A percentile compares a stretch with the other conserved stretches of the same genome.
Conservation (phyloP, 2,113 vertebrate genomes). For the Taxidea taxus region DNA sequence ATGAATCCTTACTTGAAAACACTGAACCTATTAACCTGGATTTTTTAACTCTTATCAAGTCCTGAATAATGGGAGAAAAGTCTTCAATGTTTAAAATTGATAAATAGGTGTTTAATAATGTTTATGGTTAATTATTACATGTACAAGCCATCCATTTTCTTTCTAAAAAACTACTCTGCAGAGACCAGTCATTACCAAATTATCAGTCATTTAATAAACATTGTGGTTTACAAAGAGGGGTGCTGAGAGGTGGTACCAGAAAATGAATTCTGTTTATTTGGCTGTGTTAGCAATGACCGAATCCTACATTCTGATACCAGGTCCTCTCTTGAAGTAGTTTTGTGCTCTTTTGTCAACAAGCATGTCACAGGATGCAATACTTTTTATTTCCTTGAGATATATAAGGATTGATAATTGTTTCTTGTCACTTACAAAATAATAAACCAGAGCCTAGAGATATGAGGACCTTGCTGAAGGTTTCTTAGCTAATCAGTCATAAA, state of each 20-base stretch:
- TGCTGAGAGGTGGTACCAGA: neutral
- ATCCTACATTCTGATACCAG: neutral
- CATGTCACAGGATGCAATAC: neutral
- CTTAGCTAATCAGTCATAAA: neutral
- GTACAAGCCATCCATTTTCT: neutral
- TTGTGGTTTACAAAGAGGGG: neutral
- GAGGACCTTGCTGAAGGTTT: conserved; percentile 28
- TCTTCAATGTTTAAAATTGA: neutral
- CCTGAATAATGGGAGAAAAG: neutral
- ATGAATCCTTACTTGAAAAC: neutral
- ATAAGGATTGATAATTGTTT: neutral
- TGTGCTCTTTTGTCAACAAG: neutral
- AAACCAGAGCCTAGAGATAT: neutral
- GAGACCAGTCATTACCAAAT: neutral
- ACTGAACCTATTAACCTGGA: neutral
- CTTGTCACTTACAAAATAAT: neutral
- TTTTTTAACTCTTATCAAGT: neutral
- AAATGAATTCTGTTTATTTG: neutral
- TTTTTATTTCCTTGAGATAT: neutral
- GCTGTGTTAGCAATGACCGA: neutral
- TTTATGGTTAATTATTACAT: neutral
- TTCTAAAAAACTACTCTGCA: neutral
- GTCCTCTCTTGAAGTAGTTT: neutral
- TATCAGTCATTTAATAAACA: neutral
- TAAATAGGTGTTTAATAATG: neutral